phyloP scores from a whole-genome alignment of 2,888 invertebrate genomes.

The Oxystoma pomonae region DNA sequence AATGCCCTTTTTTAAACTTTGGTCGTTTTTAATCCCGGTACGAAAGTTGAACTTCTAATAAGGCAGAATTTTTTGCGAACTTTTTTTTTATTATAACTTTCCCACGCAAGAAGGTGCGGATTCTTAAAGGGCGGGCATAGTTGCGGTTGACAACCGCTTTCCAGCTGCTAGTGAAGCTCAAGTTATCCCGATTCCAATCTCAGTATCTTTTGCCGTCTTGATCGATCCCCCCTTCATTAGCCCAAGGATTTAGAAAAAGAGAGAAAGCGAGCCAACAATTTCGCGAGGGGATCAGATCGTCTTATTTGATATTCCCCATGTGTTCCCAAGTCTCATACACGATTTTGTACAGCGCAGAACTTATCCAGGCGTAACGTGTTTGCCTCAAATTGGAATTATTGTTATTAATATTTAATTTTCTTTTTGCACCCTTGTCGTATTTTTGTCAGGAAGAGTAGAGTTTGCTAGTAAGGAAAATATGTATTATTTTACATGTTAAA shows the following conservation, averaged over 20 bases:
- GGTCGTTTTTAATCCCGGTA: too few species aligned
- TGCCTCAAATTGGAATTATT: not conserved
- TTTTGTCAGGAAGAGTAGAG: too few species aligned
- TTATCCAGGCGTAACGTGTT: not conserved
- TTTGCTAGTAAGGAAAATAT: too few species aligned
- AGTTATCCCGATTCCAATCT: constrained; percentile 9
- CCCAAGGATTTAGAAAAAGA: not conserved
- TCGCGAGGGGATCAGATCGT: constrained; percentile 28
- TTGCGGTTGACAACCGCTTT: constrained; percentile 44
- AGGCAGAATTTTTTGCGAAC: too few species aligned
- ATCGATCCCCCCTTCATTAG: not conserved
- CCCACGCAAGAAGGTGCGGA: constrained; percentile 15
- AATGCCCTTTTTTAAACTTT: too few species aligned
- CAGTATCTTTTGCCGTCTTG: not conserved
- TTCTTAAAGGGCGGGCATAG: constrained; percentile 37
- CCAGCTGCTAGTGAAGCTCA: constrained; percentile 44
- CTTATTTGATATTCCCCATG: constrained; percentile 46
- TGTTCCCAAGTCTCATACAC: constrained; percentile 36
- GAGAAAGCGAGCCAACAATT: not conserved
- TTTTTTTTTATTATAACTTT: constrained; percentile 14
- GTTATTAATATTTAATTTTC: not conserved
- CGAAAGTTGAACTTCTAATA: too few species aligned
- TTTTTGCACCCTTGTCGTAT: too few species aligned
- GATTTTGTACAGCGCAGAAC: not conserved
- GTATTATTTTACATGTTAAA: too few species aligned